Evolutionary conservation across 2,888 invertebrate species (phyloP).

Genomic region (Amaurobius ferox): DNA sequence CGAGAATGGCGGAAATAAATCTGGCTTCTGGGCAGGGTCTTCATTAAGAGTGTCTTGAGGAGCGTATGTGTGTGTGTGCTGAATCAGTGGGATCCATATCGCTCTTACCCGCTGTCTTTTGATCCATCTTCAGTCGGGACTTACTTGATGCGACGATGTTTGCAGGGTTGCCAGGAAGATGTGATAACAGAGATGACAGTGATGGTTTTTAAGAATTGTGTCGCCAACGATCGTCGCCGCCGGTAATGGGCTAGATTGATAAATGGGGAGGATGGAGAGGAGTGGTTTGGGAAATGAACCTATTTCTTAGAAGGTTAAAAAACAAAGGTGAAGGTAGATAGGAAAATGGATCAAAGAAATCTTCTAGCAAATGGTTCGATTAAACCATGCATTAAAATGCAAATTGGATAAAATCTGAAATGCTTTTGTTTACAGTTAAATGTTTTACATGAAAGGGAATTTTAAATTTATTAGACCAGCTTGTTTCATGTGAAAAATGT

Average conservation of each 20-base stretch:
- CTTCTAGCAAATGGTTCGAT: no score
- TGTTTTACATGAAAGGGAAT: no score
- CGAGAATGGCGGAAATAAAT: conserved; percentile 71
- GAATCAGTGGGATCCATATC: conserved; percentile 58
- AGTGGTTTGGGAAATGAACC: not conserved
- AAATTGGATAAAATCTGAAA: no score
- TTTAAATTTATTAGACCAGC: no score
- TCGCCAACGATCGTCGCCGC: not conserved
- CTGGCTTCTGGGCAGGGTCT: conserved; percentile 69
- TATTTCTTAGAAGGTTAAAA: no score
- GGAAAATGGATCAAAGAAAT: no score
- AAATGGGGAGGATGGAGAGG: not conserved
- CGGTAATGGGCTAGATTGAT: not conserved
- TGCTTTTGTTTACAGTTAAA: no score
- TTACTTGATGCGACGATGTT: conserved; percentile 45
- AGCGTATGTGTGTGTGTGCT: conserved; percentile 44
- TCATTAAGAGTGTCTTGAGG: conserved; percentile 63
- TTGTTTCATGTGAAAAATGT: no score
- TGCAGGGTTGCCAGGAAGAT: conserved; percentile 37
- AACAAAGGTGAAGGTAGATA: no score
- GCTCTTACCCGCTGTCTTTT: conserved; percentile 53
- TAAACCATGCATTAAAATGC: no score
- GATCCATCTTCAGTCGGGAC: conserved; percentile 61
- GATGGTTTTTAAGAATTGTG: conserved; percentile 11
- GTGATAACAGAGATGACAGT: not conserved